These are phyloP conservation scores for Panagrolaimus sp. DNA, from an alignment of 1,140 invertebrate genomes.

Conservation along the genomic window DNA sequence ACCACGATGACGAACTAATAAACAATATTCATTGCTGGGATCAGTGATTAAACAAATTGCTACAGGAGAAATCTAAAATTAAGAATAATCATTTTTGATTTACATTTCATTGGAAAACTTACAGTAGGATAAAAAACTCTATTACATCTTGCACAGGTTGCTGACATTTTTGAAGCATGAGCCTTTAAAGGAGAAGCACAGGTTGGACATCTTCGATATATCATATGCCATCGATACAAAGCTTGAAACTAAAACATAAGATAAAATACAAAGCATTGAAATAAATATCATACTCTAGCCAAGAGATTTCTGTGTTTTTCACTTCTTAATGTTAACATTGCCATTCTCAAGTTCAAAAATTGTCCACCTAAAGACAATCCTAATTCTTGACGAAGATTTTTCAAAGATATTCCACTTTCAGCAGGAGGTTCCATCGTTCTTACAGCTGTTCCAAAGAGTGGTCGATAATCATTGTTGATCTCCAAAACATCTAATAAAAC, in stretches of 20 bases:
- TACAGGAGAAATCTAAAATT: slow-evolving; percentile 61
- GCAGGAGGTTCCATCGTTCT: slow-evolving; percentile 40
- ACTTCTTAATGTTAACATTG: slow-evolving; percentile 48
- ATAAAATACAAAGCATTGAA: no score
- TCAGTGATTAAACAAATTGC: slow-evolving; percentile 65
- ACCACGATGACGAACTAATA: slow-evolving; percentile 64
- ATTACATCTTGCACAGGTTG: slow-evolving; percentile 39
- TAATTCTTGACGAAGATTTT: slow-evolving; percentile 16
- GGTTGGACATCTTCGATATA: slow-evolving; percentile 46
- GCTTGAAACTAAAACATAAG: slow-evolving; percentile 43
- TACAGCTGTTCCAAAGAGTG: slow-evolving; percentile 45
- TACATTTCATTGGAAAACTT: not conserved
- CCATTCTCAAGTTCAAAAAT: slow-evolving; percentile 47
- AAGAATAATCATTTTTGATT: slow-evolving; percentile 6
- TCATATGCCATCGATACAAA: slow-evolving; percentile 46
- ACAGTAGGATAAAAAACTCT: slow-evolving; percentile 44
- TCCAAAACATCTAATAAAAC: slow-evolving; percentile 26
- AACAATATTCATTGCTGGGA: slow-evolving; percentile 60
- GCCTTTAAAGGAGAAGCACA: slow-evolving; percentile 36
- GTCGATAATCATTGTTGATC: slow-evolving; percentile 22
- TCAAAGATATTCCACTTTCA: slow-evolving; percentile 30
- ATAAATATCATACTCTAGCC: slow-evolving; percentile 29
- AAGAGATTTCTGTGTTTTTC: slow-evolving; percentile 40
- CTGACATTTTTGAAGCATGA: slow-evolving; percentile 45
- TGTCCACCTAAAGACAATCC: slow-evolving; percentile 42